Percentiles rank a stretch among this genome's conserved stretches.
phyloP scores from a whole-genome alignment of 2,113 vertebrate genomes.

The Vidua chalybeata region DNA sequence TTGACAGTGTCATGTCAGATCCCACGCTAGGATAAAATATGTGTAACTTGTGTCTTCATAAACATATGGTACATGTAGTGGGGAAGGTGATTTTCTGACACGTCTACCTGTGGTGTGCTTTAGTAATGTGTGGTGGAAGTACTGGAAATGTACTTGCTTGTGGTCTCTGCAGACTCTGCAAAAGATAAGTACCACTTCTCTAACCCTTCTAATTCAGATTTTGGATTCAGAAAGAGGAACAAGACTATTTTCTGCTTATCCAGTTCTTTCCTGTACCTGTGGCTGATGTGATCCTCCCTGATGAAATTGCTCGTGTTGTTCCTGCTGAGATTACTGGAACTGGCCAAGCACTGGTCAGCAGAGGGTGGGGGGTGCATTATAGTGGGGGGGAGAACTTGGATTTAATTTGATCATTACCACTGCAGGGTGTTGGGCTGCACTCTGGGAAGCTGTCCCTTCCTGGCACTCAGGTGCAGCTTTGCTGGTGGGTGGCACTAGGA shows the following conservation, averaged over 20 bases:
- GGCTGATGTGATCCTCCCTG: not conserved
- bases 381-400: not conserved
- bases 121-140: not conserved
- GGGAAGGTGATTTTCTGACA: not conserved
- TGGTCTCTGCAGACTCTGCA: not conserved
- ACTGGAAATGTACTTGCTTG: not conserved
- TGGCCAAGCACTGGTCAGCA: rapidly evolving
- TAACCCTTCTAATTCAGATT: not conserved
- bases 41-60: not conserved
- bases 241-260: not conserved
- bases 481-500: not conserved
- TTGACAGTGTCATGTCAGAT: not conserved
- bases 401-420: rapidly evolving
- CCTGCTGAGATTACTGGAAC: not conserved
- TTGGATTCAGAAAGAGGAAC: not conserved
- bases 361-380: rapidly evolving
- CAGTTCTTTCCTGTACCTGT: not conserved
- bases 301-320: rapidly evolving
- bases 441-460: not conserved
- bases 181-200: not conserved
- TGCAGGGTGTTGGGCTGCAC: not conserved
- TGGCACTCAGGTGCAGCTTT: rapidly evolving
- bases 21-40: not conserved
- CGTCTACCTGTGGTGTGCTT: not conserved
- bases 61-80: not conserved